A percentile compares a stretch with the other conserved stretches of the same genome.
Conservation (phyloP, 2,888 invertebrate genomes). For the Lymantria monacha region DNA sequence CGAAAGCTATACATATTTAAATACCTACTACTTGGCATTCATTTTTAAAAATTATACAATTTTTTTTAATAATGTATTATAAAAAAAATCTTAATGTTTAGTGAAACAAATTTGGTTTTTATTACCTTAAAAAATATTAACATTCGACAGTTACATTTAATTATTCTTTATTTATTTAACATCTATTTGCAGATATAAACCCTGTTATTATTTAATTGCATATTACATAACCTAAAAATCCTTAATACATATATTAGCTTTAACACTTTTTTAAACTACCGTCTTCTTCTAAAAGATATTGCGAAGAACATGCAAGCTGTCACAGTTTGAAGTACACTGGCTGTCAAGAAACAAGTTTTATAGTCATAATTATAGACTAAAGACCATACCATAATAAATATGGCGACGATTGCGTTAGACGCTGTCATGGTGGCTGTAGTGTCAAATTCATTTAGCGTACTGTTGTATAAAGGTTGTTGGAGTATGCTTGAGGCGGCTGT, state of each 20-base stretch:
- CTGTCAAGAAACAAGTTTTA: conserved; percentile 64
- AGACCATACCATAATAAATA: conserved; percentile 62
- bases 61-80: too few relatives aligned
- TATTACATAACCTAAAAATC: neutral
- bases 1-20: too few relatives aligned
- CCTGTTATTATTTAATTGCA: too few relatives aligned
- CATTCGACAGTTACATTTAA: too few relatives aligned
- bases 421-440: conserved; percentile 70
- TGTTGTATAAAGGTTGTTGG: conserved; percentile 68
- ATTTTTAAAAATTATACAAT: too few relatives aligned
- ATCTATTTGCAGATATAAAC: too few relatives aligned
- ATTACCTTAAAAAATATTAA: too few relatives aligned
- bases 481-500: conserved; percentile 64
- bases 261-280: conserved; percentile 33
- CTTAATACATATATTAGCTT: neutral
- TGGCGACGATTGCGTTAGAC: conserved; percentile 63
- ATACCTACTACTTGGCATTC: too few relatives aligned
- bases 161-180: too few relatives aligned
- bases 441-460: conserved; percentile 70
- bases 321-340: conserved; percentile 57
- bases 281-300: conserved; percentile 61
- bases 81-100: too few relatives aligned
- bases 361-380: conserved; percentile 62
- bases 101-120: too few relatives aligned
- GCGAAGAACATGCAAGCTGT: conserved; percentile 62